Evolutionary conservation across 2,888 invertebrate species (phyloP), one percentile per base, ranked within the genome.

Genomic region (Chloromyia formosa): DNA sequence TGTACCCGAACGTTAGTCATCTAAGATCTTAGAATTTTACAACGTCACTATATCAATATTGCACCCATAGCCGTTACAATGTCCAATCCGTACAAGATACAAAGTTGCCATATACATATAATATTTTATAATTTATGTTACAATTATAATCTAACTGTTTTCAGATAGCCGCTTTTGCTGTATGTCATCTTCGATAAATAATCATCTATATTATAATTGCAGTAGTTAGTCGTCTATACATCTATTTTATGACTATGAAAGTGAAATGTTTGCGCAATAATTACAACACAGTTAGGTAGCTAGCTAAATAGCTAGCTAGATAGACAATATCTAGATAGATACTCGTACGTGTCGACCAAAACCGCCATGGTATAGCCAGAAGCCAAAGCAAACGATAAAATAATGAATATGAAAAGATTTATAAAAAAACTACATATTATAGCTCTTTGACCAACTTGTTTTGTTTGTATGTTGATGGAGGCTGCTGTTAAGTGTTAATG

Each of bases 171-270:
- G 27, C 27, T 35, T 49, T 45, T 66, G 20, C 7, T 35, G 27
- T 35, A 66, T 66, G 66, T 66, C 66, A 35, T 66, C 66, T 66
- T 49, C 66, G 49, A 66, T 66, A 66, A 66, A 66, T 66, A 66
- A 66, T 45, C 45, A 49, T 66, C 45, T 66, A 66, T 49, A 66
- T 66, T 66, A 66, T 45, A 66, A 66, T 66, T 49, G 66, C 49
- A 20, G 45, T 20, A 56, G 12, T n/a, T 12, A 49, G 49, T 18
- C 45, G 20, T 22, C 49, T 4, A 45, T n/a, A n/a, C 66, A 49
- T 20, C 42, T 22, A 35, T 66, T 22, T 66, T 45, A 66, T 49
- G 45, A 23, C 42, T 45, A 45, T 18, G 45, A 66, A 49, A 49
- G 45, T 49, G 49, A 66, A 35, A 35, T 35, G 5, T 66, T 66